These are phyloP conservation scores for Trichogramma pretiosum DNA, from an alignment of 1,140 invertebrate species.

Conservation along the genomic window DNA sequence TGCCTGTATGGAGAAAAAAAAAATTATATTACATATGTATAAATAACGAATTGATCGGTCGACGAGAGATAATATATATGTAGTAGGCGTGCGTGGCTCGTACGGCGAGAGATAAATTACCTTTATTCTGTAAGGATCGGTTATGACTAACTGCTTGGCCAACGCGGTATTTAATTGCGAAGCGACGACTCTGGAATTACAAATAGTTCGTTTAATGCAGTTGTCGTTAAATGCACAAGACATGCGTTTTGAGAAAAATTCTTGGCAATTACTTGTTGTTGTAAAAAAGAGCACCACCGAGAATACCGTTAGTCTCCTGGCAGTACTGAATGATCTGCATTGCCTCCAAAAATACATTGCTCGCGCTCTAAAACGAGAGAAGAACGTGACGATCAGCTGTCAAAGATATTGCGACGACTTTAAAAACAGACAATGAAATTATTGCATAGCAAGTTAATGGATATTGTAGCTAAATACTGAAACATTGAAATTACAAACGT, in stretches of 20 bases:
- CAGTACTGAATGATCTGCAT: constrained; percentile 70
- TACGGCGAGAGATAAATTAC: too few relatives aligned
- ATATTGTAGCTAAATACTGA: too few relatives aligned
- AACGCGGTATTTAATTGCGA: constrained; percentile 64
- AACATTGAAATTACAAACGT: too few relatives aligned
- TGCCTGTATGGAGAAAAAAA: constrained; percentile 46
- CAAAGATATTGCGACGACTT: too few relatives aligned
- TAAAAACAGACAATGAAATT: too few relatives aligned
- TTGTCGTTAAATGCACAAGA: constrained; percentile 21
- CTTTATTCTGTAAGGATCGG: constrained; percentile 73
- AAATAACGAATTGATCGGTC: too few relatives aligned
- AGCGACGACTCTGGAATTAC: constrained; percentile 60
- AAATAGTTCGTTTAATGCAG: neutral
- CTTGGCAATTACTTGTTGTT: constrained; percentile 63
- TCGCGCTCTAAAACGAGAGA: constrained; percentile 57
- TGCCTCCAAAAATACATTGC: constrained; percentile 71
- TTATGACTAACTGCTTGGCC: constrained; percentile 67
- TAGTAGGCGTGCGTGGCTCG: neutral
- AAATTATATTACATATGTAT: constrained; percentile 7
- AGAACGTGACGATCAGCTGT: too few relatives aligned
- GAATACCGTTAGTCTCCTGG: constrained; percentile 60
- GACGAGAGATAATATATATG: neutral
- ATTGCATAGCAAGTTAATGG: too few relatives aligned
- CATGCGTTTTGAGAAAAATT: neutral
- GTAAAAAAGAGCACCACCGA: constrained; percentile 70